Base-by-base conservation (phyloP, 2,888 invertebrate genomes). In the Agrypnus murinus region DNA sequence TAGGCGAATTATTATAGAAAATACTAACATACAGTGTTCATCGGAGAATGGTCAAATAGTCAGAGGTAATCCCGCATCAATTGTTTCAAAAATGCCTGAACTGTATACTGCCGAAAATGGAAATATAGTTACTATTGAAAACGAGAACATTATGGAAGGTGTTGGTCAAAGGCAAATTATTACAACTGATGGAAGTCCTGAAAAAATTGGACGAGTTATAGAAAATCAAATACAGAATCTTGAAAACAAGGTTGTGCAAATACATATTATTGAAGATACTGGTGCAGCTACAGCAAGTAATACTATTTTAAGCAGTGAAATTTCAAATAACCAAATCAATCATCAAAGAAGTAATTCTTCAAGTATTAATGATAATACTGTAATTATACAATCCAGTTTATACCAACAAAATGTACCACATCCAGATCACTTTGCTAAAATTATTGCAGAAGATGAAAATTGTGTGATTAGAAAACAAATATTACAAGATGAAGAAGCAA, bases 241-340 rank as follows among this genome's bases (percentile, higher is more conserved):
- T 8, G 72, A 72, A 59, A 53, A 72, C n/a, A 71, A 68, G 10
- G 65, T 71, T 53, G 71, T 71, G 2, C 64, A 71, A 68, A 64
- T 71, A 64, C 71, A 71, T 15, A 71, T 71, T 10, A 12, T 68
- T 10, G 71, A 71, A 58, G 58, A 67, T n/a, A 8, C 66, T 7
- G 60, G 38, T 2, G 34, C 43, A 25, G 34, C 10, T 17, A 34
- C 17, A 10, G 19, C 9, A 2, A 38, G 14, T 38, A n/a, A 2
- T 25, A 8, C 43, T 2, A 25, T 25, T 25, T 14, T 43, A 14
- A 65, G 32, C 19, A 40, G 31, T 59, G 59, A 43, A 1, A 59
- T 48, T 25, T 1, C 48, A 4, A 19, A 25, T 19, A 9, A 2
- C 2, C n/a, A 10, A 48, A 19, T 12, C 46, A n/a, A n/a, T 12